Evolutionary conservation across 2,888 invertebrate genomes (phyloP), one percentile per base, ranked within the genome.

Genomic region (Drosophila anomalata): DNA sequence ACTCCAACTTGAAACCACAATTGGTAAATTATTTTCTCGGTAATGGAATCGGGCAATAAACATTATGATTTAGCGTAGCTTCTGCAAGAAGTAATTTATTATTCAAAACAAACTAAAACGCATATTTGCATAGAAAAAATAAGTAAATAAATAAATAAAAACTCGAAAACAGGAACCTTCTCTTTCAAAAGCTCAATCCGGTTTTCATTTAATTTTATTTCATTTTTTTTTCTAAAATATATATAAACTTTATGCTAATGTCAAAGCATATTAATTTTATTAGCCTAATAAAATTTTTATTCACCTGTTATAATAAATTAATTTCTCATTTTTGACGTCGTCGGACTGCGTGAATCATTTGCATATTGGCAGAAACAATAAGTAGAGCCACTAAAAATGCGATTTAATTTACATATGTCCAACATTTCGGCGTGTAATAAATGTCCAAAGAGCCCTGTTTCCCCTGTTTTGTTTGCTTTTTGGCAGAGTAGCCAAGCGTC

Each of bases 381-480:
- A 26, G 12, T 12, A 63, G 57, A 69, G 24, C 20, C n/a, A 41
- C 36, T 47, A 36, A 26, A 46, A 57, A 36, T 36, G 33, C 29
- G 42, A 66, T 54, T 29, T 56, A 55, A 67, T 67, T 67, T 56
- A 67, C 68, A 67, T 67, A 50, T 56, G 57, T 56, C 68, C 42
- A 29, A 50, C 55, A 50, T 63, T 63, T 63, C 17, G 20, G 51
- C 3, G 47, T 66, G 80, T 79, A 79, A 84, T 80, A 80, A 81
- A 81, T 84, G 67, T 75, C 60, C n/a, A 55, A 14, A 53, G 67
- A 68, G 73, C 52, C n/a, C n/a, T n/a, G 60, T 68, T 51, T 50
- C 26, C 36, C 46, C 47, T 29, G 47, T 36, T 68, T 54, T 44
- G 22, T 29, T n/a, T 46, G 12, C 26, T 24, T 54, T 50, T 48